Percentiles rank a stretch among this genome's conserved stretches.
Conservation (phyloP, 37 sponge, comb jelly and placozoan species). For the Halisarca cf. caerulea region DNA sequence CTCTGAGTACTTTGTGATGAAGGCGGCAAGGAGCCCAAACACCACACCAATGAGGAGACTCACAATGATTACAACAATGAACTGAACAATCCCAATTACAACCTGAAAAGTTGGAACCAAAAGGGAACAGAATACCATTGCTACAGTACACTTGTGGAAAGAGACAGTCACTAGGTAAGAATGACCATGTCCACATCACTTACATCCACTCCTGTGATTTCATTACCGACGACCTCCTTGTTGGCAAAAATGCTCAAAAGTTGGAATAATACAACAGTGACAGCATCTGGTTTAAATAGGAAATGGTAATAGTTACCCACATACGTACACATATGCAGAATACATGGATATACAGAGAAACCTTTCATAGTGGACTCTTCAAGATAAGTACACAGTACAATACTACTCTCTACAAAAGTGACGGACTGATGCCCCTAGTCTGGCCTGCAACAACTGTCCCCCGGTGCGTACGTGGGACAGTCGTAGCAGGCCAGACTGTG, state of each 20-base stretch:
- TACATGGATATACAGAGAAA: not conserved
- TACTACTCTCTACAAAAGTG: no score
- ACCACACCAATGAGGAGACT: slow-evolving; percentile 83
- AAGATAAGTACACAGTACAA: not conserved
- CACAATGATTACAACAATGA: slow-evolving; percentile 81
- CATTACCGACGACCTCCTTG: slow-evolving; percentile 1
- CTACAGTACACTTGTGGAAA: not conserved
- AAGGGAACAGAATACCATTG: not conserved
- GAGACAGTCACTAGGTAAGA: not conserved
- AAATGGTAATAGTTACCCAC: no score
- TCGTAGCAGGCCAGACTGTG: no score
- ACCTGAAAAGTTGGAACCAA: slow-evolving; percentile 29
- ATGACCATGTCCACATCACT: not conserved
- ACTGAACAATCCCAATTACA: slow-evolving; percentile 63
- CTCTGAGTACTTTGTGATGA: slow-evolving; percentile 72
- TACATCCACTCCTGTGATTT: slow-evolving; percentile 43
- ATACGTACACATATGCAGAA: no score
- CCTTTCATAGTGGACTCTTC: not conserved
- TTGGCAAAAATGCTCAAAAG: slow-evolving; percentile 73
- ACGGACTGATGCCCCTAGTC: no score
- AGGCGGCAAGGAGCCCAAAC: slow-evolving; percentile 52
- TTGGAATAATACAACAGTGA: slow-evolving; percentile 83
- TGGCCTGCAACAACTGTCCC: no score
- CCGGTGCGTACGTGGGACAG: no score
- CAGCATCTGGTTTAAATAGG: slow-evolving; percentile 71